Percentiles rank a stretch among this genome's conserved stretches.
phyloP scores from a whole-genome alignment of 64 coral and sea anemone species.

The Porites lutea region DNA sequence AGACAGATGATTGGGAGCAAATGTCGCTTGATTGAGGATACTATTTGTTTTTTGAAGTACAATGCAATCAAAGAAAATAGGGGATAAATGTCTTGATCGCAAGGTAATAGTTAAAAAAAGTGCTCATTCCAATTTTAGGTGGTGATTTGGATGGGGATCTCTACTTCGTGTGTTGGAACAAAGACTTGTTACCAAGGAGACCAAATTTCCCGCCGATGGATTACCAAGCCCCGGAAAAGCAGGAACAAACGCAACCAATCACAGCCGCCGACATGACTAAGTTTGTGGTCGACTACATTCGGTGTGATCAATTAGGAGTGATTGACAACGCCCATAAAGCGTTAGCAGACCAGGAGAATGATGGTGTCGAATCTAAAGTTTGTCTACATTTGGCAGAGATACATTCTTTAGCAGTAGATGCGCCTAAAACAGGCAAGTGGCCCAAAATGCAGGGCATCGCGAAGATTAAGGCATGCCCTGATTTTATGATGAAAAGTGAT shows the following conservation, averaged over 20 bases:
- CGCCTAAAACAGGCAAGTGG: constrained; percentile 91
- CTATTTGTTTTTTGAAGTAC: no score
- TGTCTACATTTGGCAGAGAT: constrained; percentile 85
- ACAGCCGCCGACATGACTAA: constrained; percentile 84
- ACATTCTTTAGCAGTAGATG: constrained; percentile 92
- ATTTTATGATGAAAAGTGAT: constrained; percentile 99
- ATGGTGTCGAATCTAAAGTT: constrained; percentile 77
- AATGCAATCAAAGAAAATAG: no score
- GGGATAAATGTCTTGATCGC: no score
- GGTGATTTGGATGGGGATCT: constrained; percentile 97
- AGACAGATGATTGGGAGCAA: no score
- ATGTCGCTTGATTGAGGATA: no score
- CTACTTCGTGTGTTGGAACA: constrained; percentile 94
- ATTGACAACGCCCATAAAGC: constrained; percentile 98
- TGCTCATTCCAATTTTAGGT: constrained; percentile 47
- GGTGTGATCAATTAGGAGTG: constrained; percentile 86
- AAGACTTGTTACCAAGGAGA: constrained; percentile 79
- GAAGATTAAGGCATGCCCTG: constrained; percentile 65
- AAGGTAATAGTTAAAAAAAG: no score
- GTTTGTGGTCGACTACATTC: constrained; percentile 91
- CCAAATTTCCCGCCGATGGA: constrained; percentile 84
- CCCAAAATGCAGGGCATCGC: neutral
- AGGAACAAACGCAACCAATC: constrained; percentile 55
- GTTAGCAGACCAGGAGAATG: constrained; percentile 68
- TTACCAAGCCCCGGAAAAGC: constrained; percentile 73